Percentiles rank a stretch among this genome's conserved stretches.
These are phyloP conservation scores for Polymixis lichenea DNA, from an alignment of 2,888 invertebrate genomes.

Conservation along the genomic window DNA sequence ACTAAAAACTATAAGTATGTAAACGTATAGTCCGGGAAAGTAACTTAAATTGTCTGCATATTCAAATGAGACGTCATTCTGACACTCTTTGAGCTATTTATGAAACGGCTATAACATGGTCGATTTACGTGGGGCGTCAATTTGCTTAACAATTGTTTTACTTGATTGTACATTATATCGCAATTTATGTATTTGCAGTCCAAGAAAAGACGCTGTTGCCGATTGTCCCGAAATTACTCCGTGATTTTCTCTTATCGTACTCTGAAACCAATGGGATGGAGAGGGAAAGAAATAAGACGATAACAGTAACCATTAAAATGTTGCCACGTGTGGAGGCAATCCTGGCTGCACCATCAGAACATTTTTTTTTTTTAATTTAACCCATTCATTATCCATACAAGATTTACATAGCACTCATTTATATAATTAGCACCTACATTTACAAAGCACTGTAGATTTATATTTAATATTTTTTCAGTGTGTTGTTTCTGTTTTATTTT, in stretches of 20 bases:
- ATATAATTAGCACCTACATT: no score
- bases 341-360: not conserved
- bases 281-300: not conserved
- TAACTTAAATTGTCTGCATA: not conserved
- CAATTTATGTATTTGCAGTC: not conserved
- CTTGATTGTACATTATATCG: no score
- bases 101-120: not conserved
- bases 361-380: not conserved
- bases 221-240: not conserved
- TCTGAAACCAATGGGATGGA: not conserved
- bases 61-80: not conserved
- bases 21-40: not conserved
- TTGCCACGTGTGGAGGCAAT: not conserved
- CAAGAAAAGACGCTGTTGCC: not conserved
- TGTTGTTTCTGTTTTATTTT: no score
- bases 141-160: not conserved
- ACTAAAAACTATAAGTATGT: not conserved
- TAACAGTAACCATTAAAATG: not conserved
- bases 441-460: no score
- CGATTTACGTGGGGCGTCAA: not conserved
- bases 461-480: no score
- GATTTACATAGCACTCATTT: no score
- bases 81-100: not conserved
- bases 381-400: no score
- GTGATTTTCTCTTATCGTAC: not conserved